Base-by-base conservation (phyloP, 1,140 invertebrate species). In the Octopus sinensis region DNA sequence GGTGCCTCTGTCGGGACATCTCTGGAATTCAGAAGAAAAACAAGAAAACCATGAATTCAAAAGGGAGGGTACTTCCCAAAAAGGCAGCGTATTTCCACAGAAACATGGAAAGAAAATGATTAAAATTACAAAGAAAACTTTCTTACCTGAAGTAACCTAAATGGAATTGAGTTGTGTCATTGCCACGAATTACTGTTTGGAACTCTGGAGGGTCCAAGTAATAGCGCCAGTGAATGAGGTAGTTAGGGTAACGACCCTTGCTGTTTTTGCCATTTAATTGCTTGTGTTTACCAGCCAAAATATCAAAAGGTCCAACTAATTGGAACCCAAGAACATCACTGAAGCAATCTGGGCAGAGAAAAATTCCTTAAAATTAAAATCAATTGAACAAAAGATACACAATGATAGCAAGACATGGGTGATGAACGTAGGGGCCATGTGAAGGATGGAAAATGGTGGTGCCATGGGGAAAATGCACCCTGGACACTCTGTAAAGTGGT, bases 171-270 rank as follows among this genome's bases (percentile, higher is more conserved):
- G 92, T 93, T 53, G 93, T 93, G 73, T 93, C 91, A 86, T 94
- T 93, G 77, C 93, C 93, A 88, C 93, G 87, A n/a, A 91, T 79
- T 54, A 91, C 84, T 73, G 90, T 92, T 81, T 89, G 92, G 91
- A 98, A 96, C 91, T 98, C 96, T 56, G 97, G 96, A 73, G 96
- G 95, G 93, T 98, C 97, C 91, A 95, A 97, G 90, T 94, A 98
- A 91, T 95, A 97, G 86, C 97, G 92, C 94, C 95, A 97, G 88
- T 98, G 96, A 56, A 93, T 79, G 3, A 88, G 83, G 89, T 83
- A 97, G 81, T 88, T 90, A 89, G 89, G 94, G 93, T 83, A 93
- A 87, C 53, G 92, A 89, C 85, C 94, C 87, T 54, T 92, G 89
- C 79, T 93, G 87, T 86, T 93, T 91, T 73, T 91, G 17, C 68